Base-by-base conservation (phyloP, 2,888 invertebrate species). In the Pheosia tremula region DNA sequence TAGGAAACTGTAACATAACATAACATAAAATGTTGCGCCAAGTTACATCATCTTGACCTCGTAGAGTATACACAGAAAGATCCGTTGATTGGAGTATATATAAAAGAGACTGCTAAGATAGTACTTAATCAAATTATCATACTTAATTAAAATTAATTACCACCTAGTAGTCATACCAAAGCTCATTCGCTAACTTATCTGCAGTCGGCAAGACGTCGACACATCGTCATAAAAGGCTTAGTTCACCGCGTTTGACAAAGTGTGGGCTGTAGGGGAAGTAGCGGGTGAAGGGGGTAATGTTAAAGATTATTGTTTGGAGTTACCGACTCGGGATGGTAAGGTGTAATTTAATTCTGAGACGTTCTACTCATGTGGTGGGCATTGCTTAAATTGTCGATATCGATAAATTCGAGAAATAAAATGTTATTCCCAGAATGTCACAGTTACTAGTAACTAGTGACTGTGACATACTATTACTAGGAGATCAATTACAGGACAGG, bases 231-330 rank as follows among this genome's bases (percentile, higher is more conserved):
- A 84, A 87, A 84, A 83, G 86, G 82, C 84, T 86, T 85, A 84
- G 78, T 72, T 75, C 67, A 54, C 64, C 73, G 75, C 70, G 64
- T 75, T 75, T 64, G 59, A 53, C 61, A 59, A 62, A 59, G 58
- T 62, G 67, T 57, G 58, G 70, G 64, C 67, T 74, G 50, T 47
- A 64, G 62, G 54, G 66, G 56, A 55, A 62, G 55, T 50, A 56
- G 58, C 62, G 74, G 69, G 68, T 45, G n/a, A 36, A 9, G 11
- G 64, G 70, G 81, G 79, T 76, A 79, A 84, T 82, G 87, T 84
- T 87, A 84, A 88, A 90, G 91, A 90, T 91, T 91, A 92, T 91
- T 91, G 91, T 91, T 88, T 85, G 84, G 84, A 91, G 90, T 89
- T 86, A 89, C 84, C 82, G 82, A 66, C 64, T 60, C 62, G 74